Evolutionary conservation across 2,113 vertebrate genomes (phyloP), one percentile per base, ranked within the genome.

Genomic region (Willisornis vidua): DNA sequence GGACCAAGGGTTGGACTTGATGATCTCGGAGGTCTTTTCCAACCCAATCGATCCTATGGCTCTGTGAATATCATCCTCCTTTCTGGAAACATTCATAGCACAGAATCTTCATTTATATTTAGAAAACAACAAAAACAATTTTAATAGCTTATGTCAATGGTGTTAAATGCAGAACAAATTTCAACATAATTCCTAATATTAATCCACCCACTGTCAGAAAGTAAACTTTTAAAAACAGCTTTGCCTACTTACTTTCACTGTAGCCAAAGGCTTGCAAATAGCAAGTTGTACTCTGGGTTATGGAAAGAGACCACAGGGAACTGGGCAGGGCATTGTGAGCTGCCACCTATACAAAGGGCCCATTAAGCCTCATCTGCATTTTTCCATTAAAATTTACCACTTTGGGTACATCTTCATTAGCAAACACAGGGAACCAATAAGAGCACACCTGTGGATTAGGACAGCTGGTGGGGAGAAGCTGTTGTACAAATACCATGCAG

Each of bases 201-300:
- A 88, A 28, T 66, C 25, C n/a, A 39, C 26, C 22, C 33, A 39
- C n/a, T 29, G 7, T 23, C 14, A 57, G 58, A 52, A 90, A 70
- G 23, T 3, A 23, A 3, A 24, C 28, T 80, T 93, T 51, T 43
- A 58, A 70, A 63, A 83, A 49, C 3, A 83, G 37, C 15, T 90
- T 76, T 67, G 18, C 52, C 39, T 52, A 14, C 43, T 78, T 39
- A 49, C 12, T 77, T 67, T 11, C 55, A 24, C 0, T 71, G 61
- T 7, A 86, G 57, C 45, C 52, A 84, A 72, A 92, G 8, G 61
- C 31, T 54, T 86, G 72, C 68, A 86, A 54, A 54, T 2, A 66
- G 24, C 14, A 91, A 87, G 16, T 28, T 0, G 0, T 19, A 20
- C 0, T 1, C 8, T 0, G 1, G n/a, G 37, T 51, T 43, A 66